Evolutionary conservation across 2,113 vertebrate genomes (phyloP), one percentile per base, ranked within the genome.

Genomic region (Scalopus aquaticus): DNA sequence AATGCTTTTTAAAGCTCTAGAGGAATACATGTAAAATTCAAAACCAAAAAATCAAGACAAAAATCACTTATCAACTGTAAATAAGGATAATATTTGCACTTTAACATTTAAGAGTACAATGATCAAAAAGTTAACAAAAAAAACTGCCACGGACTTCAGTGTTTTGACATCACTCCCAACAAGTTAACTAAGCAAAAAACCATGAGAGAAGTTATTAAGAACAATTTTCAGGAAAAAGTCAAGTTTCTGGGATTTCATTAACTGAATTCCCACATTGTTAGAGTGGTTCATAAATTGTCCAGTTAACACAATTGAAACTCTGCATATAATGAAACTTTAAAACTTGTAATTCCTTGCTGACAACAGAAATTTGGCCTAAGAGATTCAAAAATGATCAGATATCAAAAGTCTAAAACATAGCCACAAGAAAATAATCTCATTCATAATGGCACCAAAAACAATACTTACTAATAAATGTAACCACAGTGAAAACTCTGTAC

Each of bases 371-470:
- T 56, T 11, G 6, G 54, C 3, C 58, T 70, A 77, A 70, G 54
- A 84, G 17, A 1, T 19, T 86, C 37, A 46, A 94, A 73, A 19
- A 24, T 69, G 5, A 70, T 62, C 62, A 86, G 20, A 62, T 56
- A 90, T 60, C 51, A 94, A 79, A 90, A 85, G 88, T 64, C 62
- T 84, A 77, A 84, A 90, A 51, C 54, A 83, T 0, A 89, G 70
- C 39, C 56, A 76, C 13, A 84, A 49, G 46, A 49, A 49, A 49
- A 49, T 11, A 49, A 49, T 49, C 46, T 11, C n/a, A 69, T 54
- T 85, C 11, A n/a, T 44, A 64, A 44, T 24, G 46, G 39, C 39
- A 46, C 39, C 58, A 46, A 42, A 64, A 81, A 62, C 37, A 44
- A 32, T 81, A 81, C 58, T 44, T 30, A 81, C 17, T 8, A 74